Base-by-base conservation (phyloP, 2,888 invertebrate species). In the Venustoraphidia nigricollis region DNA sequence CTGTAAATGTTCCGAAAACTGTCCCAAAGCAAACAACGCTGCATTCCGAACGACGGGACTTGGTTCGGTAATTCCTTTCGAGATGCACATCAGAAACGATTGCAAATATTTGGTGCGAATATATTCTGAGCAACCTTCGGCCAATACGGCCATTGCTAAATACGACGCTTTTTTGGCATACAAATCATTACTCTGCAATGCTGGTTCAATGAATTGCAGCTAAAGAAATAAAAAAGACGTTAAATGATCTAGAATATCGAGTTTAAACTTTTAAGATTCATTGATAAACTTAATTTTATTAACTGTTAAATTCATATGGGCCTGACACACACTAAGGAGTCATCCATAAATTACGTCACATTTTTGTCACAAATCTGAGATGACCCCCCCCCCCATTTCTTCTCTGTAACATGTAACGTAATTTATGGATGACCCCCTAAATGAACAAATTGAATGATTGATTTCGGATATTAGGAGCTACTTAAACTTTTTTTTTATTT, bases 1-100 rank as follows among this genome's bases (percentile, higher is more conserved):
- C 66, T 81, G 86, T 44, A 88, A 66, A 66, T 81, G 77, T 62
- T 88, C 87, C 0, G 86, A 80, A 64, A 86, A 87, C 62, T 87
- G 86, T 0, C 86, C 87, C 5, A 88, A 67, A 1, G 86, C 81
- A 66, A 83, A 87, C 43, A 88, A 73, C 0, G 86, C 85, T 1
- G 83, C 79, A 62, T 83, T 83, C 44, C 83, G 71, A 6, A 87
- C 84, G 9, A 77, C 67, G 0, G 75, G 68, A 50, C 73, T 70
- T 1, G 70, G 64, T 63, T 83, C 81, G 37, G 70, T 72, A 44
- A 87, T 80, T 14, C 86, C 87, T 49, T 73, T 70, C 60, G 80
- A 79, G 10, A 85, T 78, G 55, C 79, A 79, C 55, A 78, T 75
- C 45, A 87, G 63, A 61, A 85, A 79, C 6, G 73, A 68, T 55